These are phyloP conservation scores for Sinosuthora webbiana DNA, from an alignment of 2,113 vertebrate species.

Conservation along the genomic window DNA sequence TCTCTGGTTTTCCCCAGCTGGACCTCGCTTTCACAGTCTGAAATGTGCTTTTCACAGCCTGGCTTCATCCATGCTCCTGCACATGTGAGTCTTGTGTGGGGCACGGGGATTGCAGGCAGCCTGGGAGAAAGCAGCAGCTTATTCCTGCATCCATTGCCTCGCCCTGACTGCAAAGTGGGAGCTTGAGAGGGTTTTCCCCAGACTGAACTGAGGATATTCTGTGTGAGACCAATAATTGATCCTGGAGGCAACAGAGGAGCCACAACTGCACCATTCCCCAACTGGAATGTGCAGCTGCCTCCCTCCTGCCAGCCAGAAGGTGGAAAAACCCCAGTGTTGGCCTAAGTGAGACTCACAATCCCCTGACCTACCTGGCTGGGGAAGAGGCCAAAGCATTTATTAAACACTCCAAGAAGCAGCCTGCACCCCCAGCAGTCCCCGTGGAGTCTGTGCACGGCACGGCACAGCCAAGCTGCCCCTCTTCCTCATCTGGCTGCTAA, in stretches of 20 bases:
- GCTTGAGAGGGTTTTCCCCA: neutral
- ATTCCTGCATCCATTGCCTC: fast-evolving
- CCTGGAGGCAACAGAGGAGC: neutral
- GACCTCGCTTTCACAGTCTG: neutral
- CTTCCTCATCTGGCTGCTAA: neutral
- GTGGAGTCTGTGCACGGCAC: fast-evolving
- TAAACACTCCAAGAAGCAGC: neutral
- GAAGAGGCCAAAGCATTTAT: neutral
- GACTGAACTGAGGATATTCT: neutral
- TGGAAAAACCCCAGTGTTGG: neutral
- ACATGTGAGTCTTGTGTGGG: neutral
- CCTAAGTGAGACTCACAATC: neutral
- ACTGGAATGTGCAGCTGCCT: neutral
- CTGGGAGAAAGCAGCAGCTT: neutral
- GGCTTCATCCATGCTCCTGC: neutral
- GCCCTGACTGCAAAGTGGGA: fast-evolving
- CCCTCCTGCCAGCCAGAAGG: neutral
- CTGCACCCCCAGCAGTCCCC: neutral
- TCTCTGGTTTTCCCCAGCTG: neutral
- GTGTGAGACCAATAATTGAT: neutral
- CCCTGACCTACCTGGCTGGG: neutral
- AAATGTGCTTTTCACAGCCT: neutral
- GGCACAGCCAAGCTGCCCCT: neutral
- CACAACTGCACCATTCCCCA: neutral
- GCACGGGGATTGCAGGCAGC: neutral